Evolutionary conservation across 1,140 invertebrate species (phyloP), one percentile per base, ranked within the genome.

Genomic region (Dendroctonus ponderosae): DNA sequence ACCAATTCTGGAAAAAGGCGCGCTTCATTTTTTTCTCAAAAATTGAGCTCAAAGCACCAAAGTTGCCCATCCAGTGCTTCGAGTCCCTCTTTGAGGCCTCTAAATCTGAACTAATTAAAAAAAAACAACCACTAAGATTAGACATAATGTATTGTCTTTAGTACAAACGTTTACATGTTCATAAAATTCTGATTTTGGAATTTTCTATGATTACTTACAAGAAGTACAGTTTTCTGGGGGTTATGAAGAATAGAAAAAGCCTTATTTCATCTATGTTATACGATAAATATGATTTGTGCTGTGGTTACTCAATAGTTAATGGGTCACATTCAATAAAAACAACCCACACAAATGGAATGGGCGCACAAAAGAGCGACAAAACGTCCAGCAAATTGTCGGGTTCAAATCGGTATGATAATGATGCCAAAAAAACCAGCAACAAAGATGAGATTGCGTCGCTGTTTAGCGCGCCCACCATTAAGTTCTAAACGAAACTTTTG

Each of bases 61-160:
- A 1, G 1, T 26, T 26, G 26, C 3, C 26, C 26, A 26, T 26
- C 26, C 26, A 26, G 26, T 26, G 3, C 26, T 26, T 26, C 26
- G 1, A 26, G 26, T 26, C 26, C 26, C 26, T 3, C 26, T 26
- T n/a, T 26, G 26, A 26, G 26, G 26, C 26, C 1, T 26, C 26
- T 26, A 26, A 26, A 26, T 1, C 26, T 26, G 5, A 15, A 52
- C 6, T 37, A 52, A 15, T 52, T 2, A 46, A 46, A 46, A 46
- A 52, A 12, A 59, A 59, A 59, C 12, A 46, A 12, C 40, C 12
- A n/a, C 11, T 43, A 62, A 62, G 60, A 62, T 62, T 61, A 61
- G 59, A 62, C 60, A 62, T 62, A 62, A 62, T 62, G 60, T 62
- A 62, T 62, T 62, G 60, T 62, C 60, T 62, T 62, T 62, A 62